These are phyloP conservation scores for Sarotherodon lohbergeri DNA, from an alignment of 2,113 vertebrate species.

Conservation along the genomic window DNA sequence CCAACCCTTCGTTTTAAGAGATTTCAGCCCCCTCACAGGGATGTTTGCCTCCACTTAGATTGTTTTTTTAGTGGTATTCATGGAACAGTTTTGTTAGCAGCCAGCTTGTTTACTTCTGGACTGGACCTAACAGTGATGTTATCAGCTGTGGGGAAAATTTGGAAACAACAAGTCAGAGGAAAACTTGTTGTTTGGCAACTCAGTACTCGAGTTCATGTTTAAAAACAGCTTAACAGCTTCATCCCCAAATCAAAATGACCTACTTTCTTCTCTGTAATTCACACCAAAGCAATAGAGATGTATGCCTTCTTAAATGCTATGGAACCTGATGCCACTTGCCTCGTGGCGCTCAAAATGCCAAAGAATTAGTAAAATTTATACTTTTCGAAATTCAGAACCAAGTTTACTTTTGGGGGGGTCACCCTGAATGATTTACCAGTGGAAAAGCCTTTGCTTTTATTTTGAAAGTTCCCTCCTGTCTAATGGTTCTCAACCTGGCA, in stretches of 20 bases:
- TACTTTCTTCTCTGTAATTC: neutral
- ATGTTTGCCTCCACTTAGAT: neutral
- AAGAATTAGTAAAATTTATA: too few relatives aligned
- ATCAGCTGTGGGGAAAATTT: neutral
- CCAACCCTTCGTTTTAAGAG: neutral
- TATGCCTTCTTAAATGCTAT: neutral
- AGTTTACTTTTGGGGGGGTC: too few relatives aligned
- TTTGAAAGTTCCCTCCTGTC: neutral
- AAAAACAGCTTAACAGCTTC: neutral
- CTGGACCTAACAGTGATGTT: neutral
- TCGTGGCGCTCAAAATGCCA: neutral
- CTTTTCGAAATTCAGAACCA: too few relatives aligned
- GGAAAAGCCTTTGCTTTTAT: neutral
- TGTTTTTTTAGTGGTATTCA: neutral
- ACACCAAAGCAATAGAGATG: neutral
- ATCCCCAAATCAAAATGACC: neutral
- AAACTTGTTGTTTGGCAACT: neutral
- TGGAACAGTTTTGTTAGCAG: neutral
- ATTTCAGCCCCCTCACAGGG: neutral
- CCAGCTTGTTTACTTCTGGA: neutral
- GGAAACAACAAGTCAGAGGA: neutral
- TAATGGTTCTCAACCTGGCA: neutral
- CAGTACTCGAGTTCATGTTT: neutral
- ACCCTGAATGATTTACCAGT: neutral
- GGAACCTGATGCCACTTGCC: neutral